Base-by-base conservation (phyloP, 2,113 vertebrate genomes). In the Bagarius yarrelli region DNA sequence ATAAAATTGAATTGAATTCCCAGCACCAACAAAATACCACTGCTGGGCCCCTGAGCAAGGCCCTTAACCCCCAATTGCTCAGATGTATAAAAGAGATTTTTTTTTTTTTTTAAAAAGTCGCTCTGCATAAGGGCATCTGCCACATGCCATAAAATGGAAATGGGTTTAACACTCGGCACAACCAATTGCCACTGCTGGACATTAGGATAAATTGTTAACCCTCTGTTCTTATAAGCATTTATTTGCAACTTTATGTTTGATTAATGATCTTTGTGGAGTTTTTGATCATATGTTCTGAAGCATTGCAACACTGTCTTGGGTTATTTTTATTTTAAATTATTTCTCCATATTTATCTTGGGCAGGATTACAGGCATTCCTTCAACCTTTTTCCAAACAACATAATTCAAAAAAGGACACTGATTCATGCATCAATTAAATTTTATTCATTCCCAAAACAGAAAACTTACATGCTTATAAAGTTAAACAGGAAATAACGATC, bases 371-470 rank as follows among this genome's bases (percentile, higher is more conserved):
- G 9, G 25, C 25, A 71, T 71, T 71, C 25, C 0, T 11, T 53
- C 16, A 52, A 6, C 12, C 1, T 36, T 25, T 70, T 70, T 70
- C 44, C 44, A n/a, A 71, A 52, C 44, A 52, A 76, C 2, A 19
- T 40, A 36, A 44, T 47, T 4, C n/a, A 25, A 47, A 30, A 57
- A 63, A 61, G 8, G 4, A n/a, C 9, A 32, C 18, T 53, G 27
- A 72, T 25, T 64, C 56, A 60, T 81, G 80, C 80, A 57, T 81
- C 3, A 32, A 66, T 23, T 32, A 2, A 18, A 16, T 64, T 81
- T 81, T 76, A 81, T 75, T 81, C 2, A 30, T 59, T 61, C 15
- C 21, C 19, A 70, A 80, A 80, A 44, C 30, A 57, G 50, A 55
- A 53, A 56, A 67, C 9, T 8, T n/a, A 59, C 13, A 18, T 30